These are phyloP conservation scores for Tapirus indicus DNA, from an alignment of 2,797 vertebrate genomes.

Conservation along the genomic window DNA sequence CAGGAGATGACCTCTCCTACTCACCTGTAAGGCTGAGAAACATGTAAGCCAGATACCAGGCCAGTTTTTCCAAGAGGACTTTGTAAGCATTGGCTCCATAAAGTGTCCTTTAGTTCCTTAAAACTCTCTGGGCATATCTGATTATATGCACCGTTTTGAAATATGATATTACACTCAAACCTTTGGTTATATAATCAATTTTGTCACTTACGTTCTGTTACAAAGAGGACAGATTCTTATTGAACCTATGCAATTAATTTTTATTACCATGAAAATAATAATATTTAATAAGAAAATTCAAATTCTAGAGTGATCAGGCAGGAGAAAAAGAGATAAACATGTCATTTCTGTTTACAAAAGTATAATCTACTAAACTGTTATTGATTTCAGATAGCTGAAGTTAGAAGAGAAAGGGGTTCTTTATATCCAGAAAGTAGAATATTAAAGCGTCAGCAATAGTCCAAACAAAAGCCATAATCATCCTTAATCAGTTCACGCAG, in stretches of 20 bases:
- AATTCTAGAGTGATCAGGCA: background rate
- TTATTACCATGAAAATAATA: background rate
- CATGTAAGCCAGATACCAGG: background rate
- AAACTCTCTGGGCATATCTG: background rate
- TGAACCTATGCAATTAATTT: background rate
- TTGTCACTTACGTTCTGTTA: no score
- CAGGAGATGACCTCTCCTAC: background rate
- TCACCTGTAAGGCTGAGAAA: background rate
- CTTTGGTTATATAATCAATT: background rate
- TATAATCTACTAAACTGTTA: no score
- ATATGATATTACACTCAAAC: background rate
- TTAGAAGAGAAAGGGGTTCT: background rate
- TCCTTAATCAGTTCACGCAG: background rate
- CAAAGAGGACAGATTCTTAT: background rate
- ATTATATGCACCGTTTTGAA: background rate
- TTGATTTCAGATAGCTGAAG: background rate
- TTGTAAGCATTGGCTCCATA: background rate
- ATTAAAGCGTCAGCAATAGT: background rate
- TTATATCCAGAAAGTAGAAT: background rate
- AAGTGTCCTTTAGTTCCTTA: background rate
- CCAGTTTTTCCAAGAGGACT: background rate
- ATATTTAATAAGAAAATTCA: background rate
- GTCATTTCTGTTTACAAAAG: background rate
- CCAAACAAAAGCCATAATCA: background rate
- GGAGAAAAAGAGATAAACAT: background rate